Evolutionary conservation across 2,113 vertebrate genomes (phyloP), one percentile per base, ranked within the genome.

Genomic region (Dermatemys mawii): DNA sequence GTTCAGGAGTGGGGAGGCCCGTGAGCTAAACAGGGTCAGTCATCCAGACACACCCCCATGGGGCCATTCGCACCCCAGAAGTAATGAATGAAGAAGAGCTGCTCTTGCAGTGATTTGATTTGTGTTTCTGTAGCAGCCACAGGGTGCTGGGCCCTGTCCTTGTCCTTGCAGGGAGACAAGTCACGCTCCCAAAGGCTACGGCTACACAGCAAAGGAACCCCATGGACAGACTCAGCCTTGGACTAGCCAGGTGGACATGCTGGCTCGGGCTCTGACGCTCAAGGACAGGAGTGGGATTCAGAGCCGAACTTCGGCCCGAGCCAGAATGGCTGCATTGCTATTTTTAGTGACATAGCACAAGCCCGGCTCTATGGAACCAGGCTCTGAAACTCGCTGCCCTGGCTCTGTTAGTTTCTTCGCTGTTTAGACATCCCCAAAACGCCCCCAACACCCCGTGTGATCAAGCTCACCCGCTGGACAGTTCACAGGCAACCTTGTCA

Each of bases 41-140:
- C 70, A 2, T 4, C 11, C 22, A n/a, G 44, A 13, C 17, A 2
- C 1, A 11, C 54, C 22, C 49, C 13, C 5, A 12, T 0, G 1
- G 54, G 35, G 49, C 48, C 17, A 2, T 29, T 67, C 38, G 12
- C 38, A 46, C 0, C 0, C 83, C 53, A 70, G 75, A 8, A n/a
- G 9, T 2, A 46, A 35, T 4, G 48, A 76, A 49, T 53, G 8
- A 13, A 19, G 53, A 49, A 55, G 82, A 10, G 22, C 8, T 92
- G 60, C 80, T 60, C 8, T 81, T 8, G n/a, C 11, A 11, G 67
- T 11, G 53, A 41, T 48, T 83, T 41, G 81, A 57, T 87, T 85
- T 67, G 70, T 87, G 4, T 70, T 85, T 84, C 79, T 94, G 88
- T 32, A 83, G 88, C 60, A 86, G 51, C 81, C 2, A 1, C 46